These are phyloP conservation scores for Chloromyia formosa DNA, from an alignment of 2,888 invertebrate genomes.

Conservation along the genomic window DNA sequence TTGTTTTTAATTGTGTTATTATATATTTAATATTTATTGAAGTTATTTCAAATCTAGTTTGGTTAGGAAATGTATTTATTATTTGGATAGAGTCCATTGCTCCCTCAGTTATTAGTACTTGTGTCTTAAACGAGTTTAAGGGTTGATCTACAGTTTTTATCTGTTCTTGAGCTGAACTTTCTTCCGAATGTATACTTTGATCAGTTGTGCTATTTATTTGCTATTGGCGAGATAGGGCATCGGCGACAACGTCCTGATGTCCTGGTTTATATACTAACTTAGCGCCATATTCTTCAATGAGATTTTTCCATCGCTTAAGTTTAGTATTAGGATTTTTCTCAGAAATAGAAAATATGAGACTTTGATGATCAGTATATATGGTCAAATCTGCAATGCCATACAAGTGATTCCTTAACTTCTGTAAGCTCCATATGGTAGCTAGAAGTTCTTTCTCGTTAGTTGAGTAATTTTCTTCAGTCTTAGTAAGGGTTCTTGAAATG, in stretches of 20 bases:
- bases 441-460: constrained; percentile 59
- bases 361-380: constrained; percentile 50
- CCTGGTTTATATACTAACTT: constrained; percentile 60
- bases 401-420: constrained; percentile 58
- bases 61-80: not conserved
- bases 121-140: too few species aligned
- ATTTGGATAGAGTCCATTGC: not conserved
- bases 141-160: not conserved
- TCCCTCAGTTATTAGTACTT: not conserved
- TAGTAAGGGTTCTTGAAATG: too few species aligned
- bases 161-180: too few species aligned
- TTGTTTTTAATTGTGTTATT: constrained; percentile 10
- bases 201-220: not conserved
- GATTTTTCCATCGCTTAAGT: constrained; percentile 49
- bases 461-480: too few species aligned
- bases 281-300: constrained; percentile 49
- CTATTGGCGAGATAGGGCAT: constrained; percentile 11
- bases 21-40: not conserved
- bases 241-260: constrained; percentile 55
- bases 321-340: constrained; percentile 50
- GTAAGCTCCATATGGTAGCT: constrained; percentile 57
- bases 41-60: not conserved
- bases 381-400: constrained; percentile 54
- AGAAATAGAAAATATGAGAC: constrained; percentile 50
- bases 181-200: too few species aligned